Conservation (phyloP, 1,140 invertebrate species). For the Drosophila punjabiensis region DNA sequence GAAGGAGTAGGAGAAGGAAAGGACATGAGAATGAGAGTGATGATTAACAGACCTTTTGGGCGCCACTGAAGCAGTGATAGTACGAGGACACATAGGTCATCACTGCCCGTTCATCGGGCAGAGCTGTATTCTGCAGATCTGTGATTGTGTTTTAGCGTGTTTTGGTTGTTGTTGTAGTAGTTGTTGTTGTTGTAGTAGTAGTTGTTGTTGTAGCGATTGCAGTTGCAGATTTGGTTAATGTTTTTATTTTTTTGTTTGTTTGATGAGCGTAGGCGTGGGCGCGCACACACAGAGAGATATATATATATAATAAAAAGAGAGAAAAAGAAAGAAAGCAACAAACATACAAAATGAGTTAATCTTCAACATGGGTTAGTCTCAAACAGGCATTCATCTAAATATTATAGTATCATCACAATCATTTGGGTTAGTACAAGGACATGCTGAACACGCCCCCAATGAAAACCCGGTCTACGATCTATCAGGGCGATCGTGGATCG, state of each 20-base stretch:
- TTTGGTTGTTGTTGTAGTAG: slow-evolving; percentile 30
- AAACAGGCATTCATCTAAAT: slow-evolving; percentile 31
- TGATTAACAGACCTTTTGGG: slow-evolving; percentile 95
- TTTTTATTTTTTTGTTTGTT: slow-evolving; percentile 37
- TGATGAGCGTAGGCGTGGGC: slow-evolving; percentile 52
- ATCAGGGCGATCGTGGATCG: neutral
- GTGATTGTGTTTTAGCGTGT: slow-evolving; percentile 56
- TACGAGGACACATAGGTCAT: slow-evolving; percentile 99
- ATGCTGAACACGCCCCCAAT: slow-evolving; percentile 37
- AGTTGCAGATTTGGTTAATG: slow-evolving; percentile 55
- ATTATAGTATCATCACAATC: slow-evolving; percentile 23
- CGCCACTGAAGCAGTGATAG: slow-evolving; percentile 99
- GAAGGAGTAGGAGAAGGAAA: no score
- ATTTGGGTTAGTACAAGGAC: slow-evolving; percentile 26
- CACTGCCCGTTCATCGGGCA: slow-evolving; percentile 99
- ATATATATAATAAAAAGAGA: slow-evolving; percentile 44
- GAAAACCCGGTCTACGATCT: neutral
- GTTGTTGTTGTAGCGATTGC: slow-evolving; percentile 53
- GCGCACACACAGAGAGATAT: slow-evolving; percentile 57
- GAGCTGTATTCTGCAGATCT: slow-evolving; percentile 99
- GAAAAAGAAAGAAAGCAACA: slow-evolving; percentile 73
- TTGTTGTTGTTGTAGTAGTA: slow-evolving; percentile 23
- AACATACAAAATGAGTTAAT: slow-evolving; percentile 77
- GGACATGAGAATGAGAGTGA: neutral
- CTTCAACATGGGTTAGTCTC: slow-evolving; percentile 58